These are phyloP conservation scores for Epizoanthus illoricatus DNA, from an alignment of 92 coral and sea anemone species.

Conservation along the genomic window DNA sequence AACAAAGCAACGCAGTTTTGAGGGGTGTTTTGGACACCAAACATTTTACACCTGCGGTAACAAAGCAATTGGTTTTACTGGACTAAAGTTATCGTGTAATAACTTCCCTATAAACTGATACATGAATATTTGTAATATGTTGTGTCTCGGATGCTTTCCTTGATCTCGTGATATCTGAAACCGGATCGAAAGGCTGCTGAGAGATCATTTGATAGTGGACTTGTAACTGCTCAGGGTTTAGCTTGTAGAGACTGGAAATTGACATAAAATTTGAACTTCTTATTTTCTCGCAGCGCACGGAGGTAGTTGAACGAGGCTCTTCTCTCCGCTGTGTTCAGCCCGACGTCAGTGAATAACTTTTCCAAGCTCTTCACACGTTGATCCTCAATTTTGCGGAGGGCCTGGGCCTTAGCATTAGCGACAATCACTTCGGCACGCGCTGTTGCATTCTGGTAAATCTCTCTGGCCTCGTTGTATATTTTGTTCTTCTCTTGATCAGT, in stretches of 20 bases:
- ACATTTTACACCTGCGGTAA: too few relatives aligned
- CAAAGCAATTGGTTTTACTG: too few relatives aligned
- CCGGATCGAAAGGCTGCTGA: too few relatives aligned
- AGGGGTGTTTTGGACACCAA: too few relatives aligned
- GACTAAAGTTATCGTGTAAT: too few relatives aligned
- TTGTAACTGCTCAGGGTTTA: background rate
- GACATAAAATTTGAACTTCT: conserved; percentile 56
- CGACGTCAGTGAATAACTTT: conserved; percentile 56
- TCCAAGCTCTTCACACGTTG: conserved; percentile 74
- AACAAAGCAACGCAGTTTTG: too few relatives aligned
- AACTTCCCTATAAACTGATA: too few relatives aligned
- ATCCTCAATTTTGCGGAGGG: conserved; percentile 68
- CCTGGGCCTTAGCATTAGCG: conserved; percentile 83
- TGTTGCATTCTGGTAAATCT: conserved; percentile 79
- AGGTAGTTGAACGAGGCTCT: conserved; percentile 80
- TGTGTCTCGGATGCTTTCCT: too few relatives aligned
- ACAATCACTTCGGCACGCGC: conserved; percentile 65
- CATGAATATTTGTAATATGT: too few relatives aligned
- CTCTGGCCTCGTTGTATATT: conserved; percentile 72
- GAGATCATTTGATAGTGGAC: too few relatives aligned
- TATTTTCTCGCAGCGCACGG: conserved; percentile 69
- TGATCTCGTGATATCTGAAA: too few relatives aligned
- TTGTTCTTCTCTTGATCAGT: conserved; percentile 77
- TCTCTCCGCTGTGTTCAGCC: conserved; percentile 52
- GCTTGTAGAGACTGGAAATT: conserved; percentile 65